A percentile compares a stretch with the other conserved stretches of the same genome.
phyloP scores from a whole-genome alignment of 2,888 invertebrate genomes.

The Notodromas monacha region DNA sequence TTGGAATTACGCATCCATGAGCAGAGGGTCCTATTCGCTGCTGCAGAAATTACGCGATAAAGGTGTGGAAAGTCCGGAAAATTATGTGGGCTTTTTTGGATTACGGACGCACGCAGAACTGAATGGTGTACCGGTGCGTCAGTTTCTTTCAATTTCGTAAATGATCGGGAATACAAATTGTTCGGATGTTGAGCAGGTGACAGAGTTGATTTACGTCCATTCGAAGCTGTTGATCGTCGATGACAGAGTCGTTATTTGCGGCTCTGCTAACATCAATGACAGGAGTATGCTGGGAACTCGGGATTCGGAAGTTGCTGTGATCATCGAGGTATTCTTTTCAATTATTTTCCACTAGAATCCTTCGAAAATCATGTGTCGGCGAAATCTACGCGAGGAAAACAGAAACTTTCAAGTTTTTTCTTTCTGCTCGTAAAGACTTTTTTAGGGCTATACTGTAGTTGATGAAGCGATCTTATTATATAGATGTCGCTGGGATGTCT shows the following conservation, averaged over 20 bases:
- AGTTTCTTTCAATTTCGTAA: slow-evolving; percentile 8
- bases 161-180: slow-evolving; percentile 2
- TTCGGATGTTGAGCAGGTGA: slow-evolving; percentile 25
- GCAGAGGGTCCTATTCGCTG: slow-evolving; percentile 53
- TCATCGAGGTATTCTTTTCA: slow-evolving; percentile 32
- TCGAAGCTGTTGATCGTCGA: slow-evolving; percentile 83
- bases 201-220: slow-evolving; percentile 85
- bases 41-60: slow-evolving; percentile 36
- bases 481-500: too few species aligned
- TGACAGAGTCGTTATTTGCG: slow-evolving; percentile 63
- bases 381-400: too few species aligned
- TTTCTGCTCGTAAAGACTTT: too few species aligned
- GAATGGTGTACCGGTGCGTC: slow-evolving; percentile 28
- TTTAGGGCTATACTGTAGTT: too few species aligned
- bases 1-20: slow-evolving; percentile 86
- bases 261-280: slow-evolving; percentile 93
- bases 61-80: slow-evolving; percentile 41
- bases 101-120: slow-evolving; percentile 44
- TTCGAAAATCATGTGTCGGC: too few species aligned
- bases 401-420: too few species aligned
- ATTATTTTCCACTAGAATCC: background rate
- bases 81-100: slow-evolving; percentile 71
- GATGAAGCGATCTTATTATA: too few species aligned
- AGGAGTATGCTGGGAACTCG: slow-evolving; percentile 68
- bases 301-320: slow-evolving; percentile 71